Conservation (phyloP, 1,140 invertebrate species). For the Lordiphosa clarofinis region DNA sequence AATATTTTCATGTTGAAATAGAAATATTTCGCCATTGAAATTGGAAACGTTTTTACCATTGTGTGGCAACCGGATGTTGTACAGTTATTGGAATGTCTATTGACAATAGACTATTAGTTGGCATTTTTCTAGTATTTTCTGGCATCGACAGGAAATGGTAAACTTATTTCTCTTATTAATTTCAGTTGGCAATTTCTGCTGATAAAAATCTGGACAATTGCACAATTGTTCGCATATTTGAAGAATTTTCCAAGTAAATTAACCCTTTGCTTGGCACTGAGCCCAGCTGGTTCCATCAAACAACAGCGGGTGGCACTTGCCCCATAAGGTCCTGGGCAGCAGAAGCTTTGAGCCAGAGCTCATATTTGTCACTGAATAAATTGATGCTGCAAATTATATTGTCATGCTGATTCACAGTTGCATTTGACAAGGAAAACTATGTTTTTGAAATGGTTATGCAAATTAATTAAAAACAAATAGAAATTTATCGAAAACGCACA, state of each 20-base stretch:
- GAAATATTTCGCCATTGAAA: constrained; percentile 70
- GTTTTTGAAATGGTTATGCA: neutral
- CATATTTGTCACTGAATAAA: constrained; percentile 15
- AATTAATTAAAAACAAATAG: no score
- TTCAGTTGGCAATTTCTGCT: constrained; percentile 65
- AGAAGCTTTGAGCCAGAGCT: neutral
- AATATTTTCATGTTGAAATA: constrained; percentile 73
- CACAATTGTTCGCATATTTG: constrained; percentile 51
- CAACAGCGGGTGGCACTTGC: neutral
- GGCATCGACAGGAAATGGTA: constrained; percentile 60
- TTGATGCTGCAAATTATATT: constrained; percentile 8
- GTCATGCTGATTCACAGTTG: constrained; percentile 4
- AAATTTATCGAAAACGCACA: no score
- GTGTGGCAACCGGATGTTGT: constrained; percentile 64
- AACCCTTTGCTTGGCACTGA: constrained; percentile 32
- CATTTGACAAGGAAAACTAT: no score
- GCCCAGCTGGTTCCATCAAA: constrained; percentile 5
- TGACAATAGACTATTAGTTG: constrained; percentile 64
- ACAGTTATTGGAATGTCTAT: constrained; percentile 72
- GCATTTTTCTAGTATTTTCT: constrained; percentile 54
- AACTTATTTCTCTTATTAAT: constrained; percentile 74
- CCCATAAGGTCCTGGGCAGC: neutral
- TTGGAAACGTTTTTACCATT: constrained; percentile 69
- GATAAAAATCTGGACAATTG: constrained; percentile 51
- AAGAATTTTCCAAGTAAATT: constrained; percentile 51